Conservation (phyloP, 1,140 invertebrate genomes). For the Colletes latitarsis region DNA sequence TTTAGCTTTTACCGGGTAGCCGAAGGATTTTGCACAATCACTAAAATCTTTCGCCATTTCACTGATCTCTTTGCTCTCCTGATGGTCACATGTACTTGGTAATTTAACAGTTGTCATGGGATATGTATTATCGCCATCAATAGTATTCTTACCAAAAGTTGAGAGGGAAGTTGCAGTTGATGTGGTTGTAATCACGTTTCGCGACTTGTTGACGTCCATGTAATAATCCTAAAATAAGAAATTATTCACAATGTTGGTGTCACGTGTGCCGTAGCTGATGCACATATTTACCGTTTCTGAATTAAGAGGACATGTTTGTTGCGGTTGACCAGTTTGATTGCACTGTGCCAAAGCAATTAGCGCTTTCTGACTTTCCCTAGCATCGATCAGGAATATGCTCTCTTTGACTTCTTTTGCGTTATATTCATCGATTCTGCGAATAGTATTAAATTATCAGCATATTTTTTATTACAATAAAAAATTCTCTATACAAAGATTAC, state of each 20-base stretch:
- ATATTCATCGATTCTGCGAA: conserved; percentile 87
- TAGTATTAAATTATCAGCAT: conserved; percentile 15
- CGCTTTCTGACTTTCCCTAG: conserved; percentile 87
- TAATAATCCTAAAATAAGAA: conserved; percentile 69
- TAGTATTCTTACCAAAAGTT: conserved; percentile 69
- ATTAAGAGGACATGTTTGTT: conserved; percentile 56
- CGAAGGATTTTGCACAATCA: conserved; percentile 75
- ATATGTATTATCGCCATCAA: conserved; percentile 63
- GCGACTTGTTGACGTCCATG: conserved; percentile 74
- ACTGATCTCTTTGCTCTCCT: conserved; percentile 71
- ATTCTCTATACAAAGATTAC: conserved; percentile 43
- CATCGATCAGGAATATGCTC: conserved; percentile 90
- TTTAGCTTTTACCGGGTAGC: conserved; percentile 68
- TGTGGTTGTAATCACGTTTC: conserved; percentile 68
- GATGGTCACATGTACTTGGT: conserved; percentile 60
- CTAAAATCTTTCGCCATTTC: conserved; percentile 78
- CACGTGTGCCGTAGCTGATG: not conserved
- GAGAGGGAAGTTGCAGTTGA: conserved; percentile 79
- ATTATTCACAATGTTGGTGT: conserved; percentile 16
- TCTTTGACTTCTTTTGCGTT: conserved; percentile 91
- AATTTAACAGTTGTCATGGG: conserved; percentile 50
- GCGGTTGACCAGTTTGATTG: conserved; percentile 66
- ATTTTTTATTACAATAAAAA: not conserved
- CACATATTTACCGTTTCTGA: conserved; percentile 55
- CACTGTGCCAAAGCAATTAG: conserved; percentile 81